These are phyloP conservation scores for Leptinotarsa texana DNA, from an alignment of 1,140 invertebrate genomes.

Conservation along the genomic window DNA sequence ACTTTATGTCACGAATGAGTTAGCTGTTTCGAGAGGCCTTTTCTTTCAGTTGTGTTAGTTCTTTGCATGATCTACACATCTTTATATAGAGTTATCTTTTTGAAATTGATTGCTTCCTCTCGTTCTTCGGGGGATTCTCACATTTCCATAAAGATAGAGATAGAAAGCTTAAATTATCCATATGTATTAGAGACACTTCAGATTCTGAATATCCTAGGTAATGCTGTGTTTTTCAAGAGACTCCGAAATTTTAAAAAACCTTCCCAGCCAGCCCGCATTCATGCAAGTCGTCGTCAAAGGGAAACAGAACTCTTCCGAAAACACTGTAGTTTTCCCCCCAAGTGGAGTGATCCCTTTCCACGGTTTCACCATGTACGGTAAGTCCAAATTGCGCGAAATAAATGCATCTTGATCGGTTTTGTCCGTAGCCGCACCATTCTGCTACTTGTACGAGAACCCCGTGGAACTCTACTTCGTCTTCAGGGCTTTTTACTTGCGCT, in stretches of 20 bases:
- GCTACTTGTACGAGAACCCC: constrained; percentile 89
- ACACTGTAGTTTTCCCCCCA: constrained; percentile 83
- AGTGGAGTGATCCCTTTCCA: constrained; percentile 95
- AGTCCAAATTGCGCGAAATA: constrained; percentile 46
- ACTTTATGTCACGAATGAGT: too few relatives aligned
- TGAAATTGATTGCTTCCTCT: too few relatives aligned
- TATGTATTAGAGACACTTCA: too few relatives aligned
- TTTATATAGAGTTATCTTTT: too few relatives aligned
- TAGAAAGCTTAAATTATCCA: too few relatives aligned
- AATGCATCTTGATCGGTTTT: constrained; percentile 3
- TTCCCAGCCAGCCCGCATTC: constrained; percentile 64
- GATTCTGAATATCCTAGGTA: constrained; percentile 61
- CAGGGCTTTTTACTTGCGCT: constrained; percentile 86
- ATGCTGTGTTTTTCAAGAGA: constrained; percentile 93
- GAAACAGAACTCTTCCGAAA: constrained; percentile 68
- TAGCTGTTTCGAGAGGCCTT: too few relatives aligned
- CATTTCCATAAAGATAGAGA: too few relatives aligned
- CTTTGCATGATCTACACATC: too few relatives aligned
- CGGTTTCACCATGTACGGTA: constrained; percentile 96
- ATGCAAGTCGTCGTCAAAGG: constrained; percentile 72
- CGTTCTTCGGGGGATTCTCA: too few relatives aligned
- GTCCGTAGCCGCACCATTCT: constrained; percentile 85
- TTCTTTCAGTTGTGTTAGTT: too few relatives aligned
- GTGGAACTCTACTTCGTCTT: constrained; percentile 87
- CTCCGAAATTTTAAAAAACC: constrained; percentile 71